Conservation (phyloP, 2,888 invertebrate genomes). For the Caenorhabditis sulstoni region DNA sequence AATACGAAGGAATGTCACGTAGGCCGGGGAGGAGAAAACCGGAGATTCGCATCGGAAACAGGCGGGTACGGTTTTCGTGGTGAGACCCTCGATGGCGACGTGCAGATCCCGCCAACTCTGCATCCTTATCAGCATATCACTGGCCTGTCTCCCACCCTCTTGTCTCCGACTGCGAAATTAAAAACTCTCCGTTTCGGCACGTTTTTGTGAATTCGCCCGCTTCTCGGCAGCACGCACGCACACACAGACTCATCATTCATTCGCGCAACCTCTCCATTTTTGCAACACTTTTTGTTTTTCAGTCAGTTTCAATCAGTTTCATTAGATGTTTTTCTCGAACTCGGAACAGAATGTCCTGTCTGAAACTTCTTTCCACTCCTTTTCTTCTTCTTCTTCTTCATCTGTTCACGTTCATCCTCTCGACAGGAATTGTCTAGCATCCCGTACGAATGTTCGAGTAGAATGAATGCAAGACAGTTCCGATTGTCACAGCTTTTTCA, state of each 20-base stretch:
- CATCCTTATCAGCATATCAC: conserved; percentile 34
- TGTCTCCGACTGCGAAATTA: conserved; percentile 20
- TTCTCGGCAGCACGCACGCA: conserved; percentile 34
- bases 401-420: conserved; percentile 5
- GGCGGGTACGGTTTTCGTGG: conserved; percentile 6
- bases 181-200: conserved; percentile 41
- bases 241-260: conserved; percentile 15
- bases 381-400: not conserved
- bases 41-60: conserved; percentile 48
- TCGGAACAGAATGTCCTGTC: no score
- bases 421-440: no score
- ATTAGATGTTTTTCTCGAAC: no score
- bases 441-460: no score
- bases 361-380: not conserved
- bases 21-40: conserved; percentile 32
- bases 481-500: no score
- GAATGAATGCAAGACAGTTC: no score
- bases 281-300: not conserved
- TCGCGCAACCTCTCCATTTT: not conserved
- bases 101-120: conserved; percentile 27
- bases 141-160: not conserved
- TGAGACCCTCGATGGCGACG: conserved; percentile 17
- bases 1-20: conserved; percentile 42
- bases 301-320: not conserved
- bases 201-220: conserved; percentile 41